Evolutionary conservation across 2,888 invertebrate species (phyloP), one percentile per base, ranked within the genome.

Genomic region (Digitonthophagus gazella): DNA sequence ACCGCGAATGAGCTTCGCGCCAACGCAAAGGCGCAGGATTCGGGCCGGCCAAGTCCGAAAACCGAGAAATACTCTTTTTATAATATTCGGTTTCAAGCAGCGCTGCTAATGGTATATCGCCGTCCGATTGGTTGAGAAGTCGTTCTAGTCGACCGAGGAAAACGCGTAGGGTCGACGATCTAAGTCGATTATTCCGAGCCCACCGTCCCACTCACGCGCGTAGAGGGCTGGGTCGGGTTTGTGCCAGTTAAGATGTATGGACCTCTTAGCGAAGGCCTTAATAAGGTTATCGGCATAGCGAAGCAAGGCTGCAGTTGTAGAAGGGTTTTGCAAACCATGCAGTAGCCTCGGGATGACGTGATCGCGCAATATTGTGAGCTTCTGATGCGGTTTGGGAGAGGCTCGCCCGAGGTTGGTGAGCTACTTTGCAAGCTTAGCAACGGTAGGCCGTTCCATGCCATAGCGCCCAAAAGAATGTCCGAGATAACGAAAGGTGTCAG

Each of bases 331-430:
- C 0, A 84, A 68, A 0, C 76, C 74, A 72, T 83, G 80, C 8
- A 76, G 67, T 8, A 79, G 73, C 2, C 76, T 71, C 1, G 82
- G 82, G 0, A 83, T 67, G 0, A 84, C 69, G 69, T 78, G 75
- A 2, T 69, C 68, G 20, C 78, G 74, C 2, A 83, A 57, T 0
- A 81, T 64, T 14, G 73, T 69, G 0, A 81, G 54, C 67, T 81
- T 77, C 72, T 83, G 83, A 57, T 81, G 78, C 0, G 82, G 83
- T 68, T 82, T 82, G 0, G 83, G 74, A 0, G 81, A 80, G 0
- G 80, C 78, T 64, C 68, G 67, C 2, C 69, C 67, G 56, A 81
- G 67, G 64, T 75, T 76, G 0, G 70, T 22, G 3, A 82, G 68
- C 66, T 75, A 76, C 1, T 16, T 20, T 16, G 65, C 66, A 2